Evolutionary conservation across 2,113 vertebrate species (phyloP).

Genomic region (Vidua chalybeata): DNA sequence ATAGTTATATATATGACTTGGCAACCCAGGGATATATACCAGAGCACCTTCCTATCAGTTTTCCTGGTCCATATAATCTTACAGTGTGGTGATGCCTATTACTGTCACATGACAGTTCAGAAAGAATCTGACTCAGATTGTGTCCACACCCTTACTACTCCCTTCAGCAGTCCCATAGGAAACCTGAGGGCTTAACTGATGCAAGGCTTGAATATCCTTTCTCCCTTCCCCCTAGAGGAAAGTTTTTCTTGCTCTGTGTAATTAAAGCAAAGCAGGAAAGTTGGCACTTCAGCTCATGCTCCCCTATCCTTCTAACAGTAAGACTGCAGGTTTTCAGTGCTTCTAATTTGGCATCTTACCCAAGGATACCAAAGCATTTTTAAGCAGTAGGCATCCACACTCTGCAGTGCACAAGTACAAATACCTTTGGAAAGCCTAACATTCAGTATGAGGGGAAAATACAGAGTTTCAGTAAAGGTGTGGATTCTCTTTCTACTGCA

Average conservation of each 20-base stretch:
- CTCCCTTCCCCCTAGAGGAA: not conserved
- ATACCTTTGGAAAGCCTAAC: not conserved
- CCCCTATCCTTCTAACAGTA: not conserved
- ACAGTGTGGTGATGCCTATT: not conserved
- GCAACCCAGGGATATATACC: not conserved
- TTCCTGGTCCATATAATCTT: not conserved
- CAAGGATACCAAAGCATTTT: not conserved
- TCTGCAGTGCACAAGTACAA: not conserved
- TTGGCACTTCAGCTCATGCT: not conserved
- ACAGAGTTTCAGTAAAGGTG: not conserved
- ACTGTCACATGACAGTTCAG: not conserved
- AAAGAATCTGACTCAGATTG: not conserved
- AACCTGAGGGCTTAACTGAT: not conserved
- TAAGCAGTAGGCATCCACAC: not conserved
- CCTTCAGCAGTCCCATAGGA: not conserved
- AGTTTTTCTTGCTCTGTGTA: not conserved
- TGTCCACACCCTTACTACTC: not conserved
- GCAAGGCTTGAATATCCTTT: not conserved
- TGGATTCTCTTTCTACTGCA: not conserved
- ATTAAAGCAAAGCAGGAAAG: not conserved
- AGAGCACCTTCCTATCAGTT: not conserved
- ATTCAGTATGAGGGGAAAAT: not conserved
- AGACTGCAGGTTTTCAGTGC: not conserved
- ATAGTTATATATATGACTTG: not conserved
- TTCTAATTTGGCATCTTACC: not conserved